Percentiles rank a stretch among this genome's conserved stretches.
Evolutionary conservation across 2,888 invertebrate genomes (phyloP).

Genomic region (Listrodromus nycthemerus): DNA sequence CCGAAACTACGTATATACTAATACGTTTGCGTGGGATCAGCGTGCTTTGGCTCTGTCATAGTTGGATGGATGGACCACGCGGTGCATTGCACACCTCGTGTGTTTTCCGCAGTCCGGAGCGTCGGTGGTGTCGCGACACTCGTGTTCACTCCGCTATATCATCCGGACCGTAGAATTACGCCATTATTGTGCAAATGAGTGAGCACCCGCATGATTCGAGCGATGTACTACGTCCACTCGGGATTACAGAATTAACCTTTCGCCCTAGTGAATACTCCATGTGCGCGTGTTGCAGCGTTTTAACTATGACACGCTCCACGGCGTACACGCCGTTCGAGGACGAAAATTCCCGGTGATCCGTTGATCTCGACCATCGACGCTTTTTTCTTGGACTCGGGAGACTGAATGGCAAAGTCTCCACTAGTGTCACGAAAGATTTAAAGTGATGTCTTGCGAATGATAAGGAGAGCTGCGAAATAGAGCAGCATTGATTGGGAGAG

Average conservation of each 20-base stretch:
- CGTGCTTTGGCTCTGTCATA: background rate
- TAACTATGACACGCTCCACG: slow-evolving; percentile 1
- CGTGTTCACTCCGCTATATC: slow-evolving; percentile 69
- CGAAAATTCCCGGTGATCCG: background rate
- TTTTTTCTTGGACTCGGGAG: background rate
- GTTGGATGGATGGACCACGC: slow-evolving; percentile 29
- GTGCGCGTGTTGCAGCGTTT: slow-evolving; percentile 1
- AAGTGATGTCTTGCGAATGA: background rate
- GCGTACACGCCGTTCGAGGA: background rate
- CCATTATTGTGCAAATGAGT: slow-evolving; percentile 82
- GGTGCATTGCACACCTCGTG: slow-evolving; percentile 51
- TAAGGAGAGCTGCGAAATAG: no score
- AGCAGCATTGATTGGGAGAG: no score
- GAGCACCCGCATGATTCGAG: slow-evolving; percentile 75
- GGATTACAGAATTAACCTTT: slow-evolving; percentile 75
- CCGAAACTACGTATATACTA: background rate
- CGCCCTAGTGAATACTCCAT: slow-evolving; percentile 55
- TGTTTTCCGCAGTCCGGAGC: slow-evolving; percentile 66
- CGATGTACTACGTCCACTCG: slow-evolving; percentile 70
- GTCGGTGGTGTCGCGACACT: slow-evolving; percentile 66
- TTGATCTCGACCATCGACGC: background rate
- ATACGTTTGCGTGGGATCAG: background rate
- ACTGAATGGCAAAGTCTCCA: slow-evolving; percentile 1
- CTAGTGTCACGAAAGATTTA: background rate
- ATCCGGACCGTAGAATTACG: slow-evolving; percentile 78